These are phyloP conservation scores for Bradypus variegatus DNA, from an alignment of 2,797 vertebrate species.

Conservation along the genomic window DNA sequence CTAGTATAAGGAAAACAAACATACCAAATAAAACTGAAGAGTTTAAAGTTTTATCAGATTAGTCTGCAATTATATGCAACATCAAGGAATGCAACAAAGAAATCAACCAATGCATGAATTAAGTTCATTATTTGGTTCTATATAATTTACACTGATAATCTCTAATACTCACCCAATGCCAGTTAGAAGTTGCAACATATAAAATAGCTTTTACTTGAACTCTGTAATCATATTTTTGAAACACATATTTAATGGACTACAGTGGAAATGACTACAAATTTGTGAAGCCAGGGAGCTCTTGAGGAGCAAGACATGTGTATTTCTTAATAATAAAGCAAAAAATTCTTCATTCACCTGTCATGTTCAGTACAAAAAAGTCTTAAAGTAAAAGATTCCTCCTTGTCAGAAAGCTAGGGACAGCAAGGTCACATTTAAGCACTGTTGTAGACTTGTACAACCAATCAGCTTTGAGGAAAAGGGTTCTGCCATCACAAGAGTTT, in stretches of 20 bases:
- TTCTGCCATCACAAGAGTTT: slow-evolving; percentile 63
- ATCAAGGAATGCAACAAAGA: slow-evolving; percentile 31
- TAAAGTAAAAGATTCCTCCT: slow-evolving; percentile 60
- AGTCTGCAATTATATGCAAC: slow-evolving; percentile 18
- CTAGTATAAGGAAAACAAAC: not conserved
- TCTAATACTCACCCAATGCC: slow-evolving; percentile 63
- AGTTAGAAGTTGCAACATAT: slow-evolving; percentile 52
- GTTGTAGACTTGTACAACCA: slow-evolving; percentile 53
- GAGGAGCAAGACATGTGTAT: slow-evolving; percentile 57
- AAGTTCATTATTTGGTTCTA: slow-evolving; percentile 28
- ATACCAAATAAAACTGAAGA: slow-evolving; percentile 36
- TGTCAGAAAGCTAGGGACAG: slow-evolving; percentile 46
- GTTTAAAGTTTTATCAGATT: slow-evolving; percentile 39
- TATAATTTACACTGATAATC: slow-evolving; percentile 30
- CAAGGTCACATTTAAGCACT: slow-evolving; percentile 66
- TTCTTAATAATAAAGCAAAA: slow-evolving; percentile 59
- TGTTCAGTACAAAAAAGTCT: slow-evolving; percentile 46
- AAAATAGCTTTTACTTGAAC: slow-evolving; percentile 51
- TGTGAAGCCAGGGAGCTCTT: slow-evolving; percentile 49
- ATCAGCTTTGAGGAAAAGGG: slow-evolving; percentile 59
- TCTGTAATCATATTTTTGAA: slow-evolving; percentile 47
- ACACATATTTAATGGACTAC: slow-evolving; percentile 50
- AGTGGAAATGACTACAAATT: slow-evolving; percentile 52
- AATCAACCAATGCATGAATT: slow-evolving; percentile 24
- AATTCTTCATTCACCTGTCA: slow-evolving; percentile 51